Conservation (phyloP, 2,113 vertebrate species). For the Chiloscyllium plagiosum region DNA sequence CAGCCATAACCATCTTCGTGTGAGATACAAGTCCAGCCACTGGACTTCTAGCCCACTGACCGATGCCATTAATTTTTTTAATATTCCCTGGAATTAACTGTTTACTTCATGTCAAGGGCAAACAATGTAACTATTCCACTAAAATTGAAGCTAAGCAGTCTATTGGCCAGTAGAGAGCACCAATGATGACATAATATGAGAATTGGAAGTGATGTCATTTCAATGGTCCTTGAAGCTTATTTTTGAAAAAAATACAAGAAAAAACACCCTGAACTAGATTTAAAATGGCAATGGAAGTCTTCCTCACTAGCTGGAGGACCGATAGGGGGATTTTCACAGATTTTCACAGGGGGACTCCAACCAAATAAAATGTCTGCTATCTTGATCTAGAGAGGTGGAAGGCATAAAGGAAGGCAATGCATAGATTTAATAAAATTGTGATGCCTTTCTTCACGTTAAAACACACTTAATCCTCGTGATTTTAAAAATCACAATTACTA, state of each 20-base stretch:
- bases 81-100: not conserved
- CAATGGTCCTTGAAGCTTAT: too few relatives aligned
- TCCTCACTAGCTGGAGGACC: too few relatives aligned
- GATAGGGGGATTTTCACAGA: too few relatives aligned
- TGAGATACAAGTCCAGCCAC: not conserved
- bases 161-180: not conserved
- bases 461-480: not conserved
- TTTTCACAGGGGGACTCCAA: too few relatives aligned
- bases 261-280: too few relatives aligned
- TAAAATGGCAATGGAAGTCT: too few relatives aligned
- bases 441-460: not conserved
- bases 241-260: too few relatives aligned
- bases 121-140: not conserved
- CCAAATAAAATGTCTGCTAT: too few relatives aligned
- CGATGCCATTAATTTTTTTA: not conserved
- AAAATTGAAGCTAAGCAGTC: not conserved
- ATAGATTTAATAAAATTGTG: not conserved
- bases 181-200: not conserved
- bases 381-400: not conserved
- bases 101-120: not conserved
- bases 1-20: not conserved
- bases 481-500: not conserved
- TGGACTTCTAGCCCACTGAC: not conserved
- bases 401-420: not conserved
- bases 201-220: too few relatives aligned